Percentiles rank a stretch among this genome's conserved stretches.
These are phyloP conservation scores for Anarsia innoxiella DNA, from an alignment of 2,888 invertebrate genomes.

Conservation along the genomic window DNA sequence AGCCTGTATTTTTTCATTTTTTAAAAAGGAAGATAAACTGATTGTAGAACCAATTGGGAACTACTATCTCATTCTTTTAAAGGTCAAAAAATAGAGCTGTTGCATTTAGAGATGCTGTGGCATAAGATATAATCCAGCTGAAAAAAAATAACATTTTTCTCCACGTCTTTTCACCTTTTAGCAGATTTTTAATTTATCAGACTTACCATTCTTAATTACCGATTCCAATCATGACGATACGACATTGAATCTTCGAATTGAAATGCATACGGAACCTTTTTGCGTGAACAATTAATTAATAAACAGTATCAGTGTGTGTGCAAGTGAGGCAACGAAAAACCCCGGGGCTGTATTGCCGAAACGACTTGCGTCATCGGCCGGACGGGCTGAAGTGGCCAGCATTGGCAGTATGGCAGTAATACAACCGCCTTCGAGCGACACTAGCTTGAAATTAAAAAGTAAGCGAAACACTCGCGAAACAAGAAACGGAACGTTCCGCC, in stretches of 20 bases:
- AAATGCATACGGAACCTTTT: constrained; percentile 5
- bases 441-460: constrained; percentile 38
- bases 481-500: constrained; percentile 33
- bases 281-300: constrained; percentile 13
- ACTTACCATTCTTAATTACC: too few species aligned
- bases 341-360: constrained; percentile 51
- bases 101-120: too few species aligned
- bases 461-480: constrained; percentile 28
- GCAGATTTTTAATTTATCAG: too few species aligned
- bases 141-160: too few species aligned
- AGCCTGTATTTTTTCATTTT: too few species aligned
- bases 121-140: too few species aligned
- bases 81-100: too few species aligned
- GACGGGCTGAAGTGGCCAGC: constrained; percentile 44
- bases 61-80: too few species aligned
- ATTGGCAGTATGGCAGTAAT: constrained; percentile 13
- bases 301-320: constrained; percentile 24
- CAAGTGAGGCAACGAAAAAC: constrained; percentile 47
- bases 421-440: constrained; percentile 19
- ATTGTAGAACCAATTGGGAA: too few species aligned
- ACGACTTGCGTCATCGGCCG: constrained; percentile 62
- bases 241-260: neutral
- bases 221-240: too few species aligned
- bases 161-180: too few species aligned
- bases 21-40: too few species aligned